Base-by-base conservation (phyloP, 2,888 invertebrate species). In the Caenorhabditis zanzibari region DNA sequence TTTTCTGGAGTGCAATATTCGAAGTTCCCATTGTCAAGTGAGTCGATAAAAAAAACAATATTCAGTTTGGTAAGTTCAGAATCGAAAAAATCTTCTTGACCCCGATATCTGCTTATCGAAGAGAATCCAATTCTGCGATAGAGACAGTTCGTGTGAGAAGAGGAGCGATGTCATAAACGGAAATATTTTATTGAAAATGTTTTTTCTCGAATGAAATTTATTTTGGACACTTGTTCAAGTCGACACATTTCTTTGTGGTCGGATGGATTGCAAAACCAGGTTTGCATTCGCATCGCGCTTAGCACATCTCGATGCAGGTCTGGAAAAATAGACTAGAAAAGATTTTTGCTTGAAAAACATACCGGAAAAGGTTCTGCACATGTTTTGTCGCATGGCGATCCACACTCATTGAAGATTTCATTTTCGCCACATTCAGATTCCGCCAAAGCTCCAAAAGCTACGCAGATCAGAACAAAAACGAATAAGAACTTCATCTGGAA, bases 41-140 rank as follows among this genome's bases (percentile, higher is more conserved):
- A 41, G 73, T 41, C 3, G 22, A 16, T 2, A 22, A 19, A 38
- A 16, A 16, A 38, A n/a, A n/a, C n/a, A n/a, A n/a, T n/a, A n/a
- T n/a, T n/a, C n/a, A n/a, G n/a, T n/a, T n/a, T n/a, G n/a, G n/a
- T n/a, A n/a, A n/a, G n/a, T n/a, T n/a, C n/a, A 81, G 81, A 74
- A 49, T 84, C 16, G 83, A 84, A 35, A 80, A 84, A 44, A 84
- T 80, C 47, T 63, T 80, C 28, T 52, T 82, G 28, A 77, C 76
- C 59, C 54, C 75, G 5, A 38, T 56, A 22, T 56, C 54, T 12
- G 56, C 47, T 2, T 68, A 49, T 24, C 66, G 68, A 28, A 19
- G 68, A 32, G 59, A 76, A 38, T 47, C 58, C 14, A 58, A n/a
- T 14, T 49, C 58, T 10, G 19, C 47, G 2, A 32, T 64, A 10